A percentile compares a stretch with the other conserved stretches of the same genome.
Conservation (phyloP, 2,113 vertebrate species). For the Lampris incognitus region DNA sequence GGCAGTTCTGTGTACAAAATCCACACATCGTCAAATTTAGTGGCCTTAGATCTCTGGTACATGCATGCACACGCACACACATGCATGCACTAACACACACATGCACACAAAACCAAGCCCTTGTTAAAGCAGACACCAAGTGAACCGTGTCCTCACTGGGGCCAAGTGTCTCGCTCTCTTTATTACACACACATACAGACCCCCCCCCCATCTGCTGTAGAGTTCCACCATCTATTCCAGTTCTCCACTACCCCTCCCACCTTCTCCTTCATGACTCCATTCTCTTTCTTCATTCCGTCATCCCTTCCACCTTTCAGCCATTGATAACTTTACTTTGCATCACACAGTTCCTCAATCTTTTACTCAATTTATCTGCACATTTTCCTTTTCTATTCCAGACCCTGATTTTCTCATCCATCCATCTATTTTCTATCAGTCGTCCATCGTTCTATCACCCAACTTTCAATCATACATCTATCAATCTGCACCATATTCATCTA, state of each 20-base stretch:
- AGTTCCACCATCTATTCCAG: slow-evolving; percentile 54
- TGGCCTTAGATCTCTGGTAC: slow-evolving; percentile 68
- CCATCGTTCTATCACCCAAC: background rate
- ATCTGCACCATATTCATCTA: too few relatives aligned
- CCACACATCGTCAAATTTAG: slow-evolving; percentile 80
- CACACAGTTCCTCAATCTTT: slow-evolving; percentile 19
- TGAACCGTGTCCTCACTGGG: slow-evolving; percentile 68
- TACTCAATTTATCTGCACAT: too few relatives aligned
- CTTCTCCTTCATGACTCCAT: background rate
- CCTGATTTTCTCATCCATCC: slow-evolving; percentile 4
- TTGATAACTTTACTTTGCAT: slow-evolving; percentile 14
- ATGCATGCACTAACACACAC: slow-evolving; percentile 22
- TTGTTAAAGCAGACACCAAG: slow-evolving; percentile 74
- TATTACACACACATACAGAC: slow-evolving; percentile 72
- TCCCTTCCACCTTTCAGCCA: too few relatives aligned
- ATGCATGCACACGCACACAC: slow-evolving; percentile 36
- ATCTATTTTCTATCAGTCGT: background rate
- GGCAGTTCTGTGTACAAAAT: slow-evolving; percentile 76
- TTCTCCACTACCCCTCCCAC: slow-evolving; percentile 37
- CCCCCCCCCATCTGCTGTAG: slow-evolving; percentile 33
- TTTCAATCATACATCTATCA: too few relatives aligned
- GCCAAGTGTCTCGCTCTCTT: slow-evolving; percentile 71
- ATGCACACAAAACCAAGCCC: slow-evolving; percentile 5
- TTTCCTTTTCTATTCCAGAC: too few relatives aligned
- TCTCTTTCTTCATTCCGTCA: background rate